Base-by-base conservation (phyloP, 2,888 invertebrate species). In the Drosophila planitibia region DNA sequence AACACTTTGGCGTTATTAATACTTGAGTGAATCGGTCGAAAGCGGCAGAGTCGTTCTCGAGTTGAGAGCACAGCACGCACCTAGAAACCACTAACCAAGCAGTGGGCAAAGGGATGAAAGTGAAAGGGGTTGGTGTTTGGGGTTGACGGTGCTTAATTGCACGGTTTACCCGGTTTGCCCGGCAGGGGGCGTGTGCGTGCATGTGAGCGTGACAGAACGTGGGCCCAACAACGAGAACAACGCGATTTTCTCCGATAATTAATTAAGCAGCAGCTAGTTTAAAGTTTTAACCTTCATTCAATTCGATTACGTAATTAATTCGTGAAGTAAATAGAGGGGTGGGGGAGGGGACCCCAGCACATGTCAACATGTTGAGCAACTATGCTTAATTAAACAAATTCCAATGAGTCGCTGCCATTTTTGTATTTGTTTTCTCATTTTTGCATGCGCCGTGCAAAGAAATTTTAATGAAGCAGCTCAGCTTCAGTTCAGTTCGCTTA, bases 1-100 rank as follows among this genome's bases (percentile, higher is more conserved):
- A 86, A 91, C 88, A 87, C 85, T 86, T 84, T 91, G 91, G 90
- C 85, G 85, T 80, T 91, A 90, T 87, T 90, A 87, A 91, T 87
- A 90, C 86, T 77, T 83, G 67, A 83, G 78, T 81, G 78, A 79
- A 79, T 79, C 80, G 79, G 82, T 79, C 83, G 83, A 79, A 74
- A 62, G 51, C 52, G 60, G 64, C 66, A 19, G n/a, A 37, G 53
- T 55, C 28, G 28, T 14, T 25, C 22, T 25, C n/a, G 65, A 39
- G 51, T n/a, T 14, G 14, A 19, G 44, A 25, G 28, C 70, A 64
- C 62, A 66, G 83, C 81, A 81, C 85, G 85, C 84, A 76, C 58
- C 81, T 81, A 74, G 87, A 91, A 91, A 82, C 85, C 90, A 73
- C 88, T 55, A 91, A 71, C 88, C 79, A 59, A 74, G 53, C 53